A percentile compares a stretch with the other conserved stretches of the same genome.
Conservation (phyloP, 2,888 invertebrate genomes). For the Pseudococcus jackbeardsleyi region DNA sequence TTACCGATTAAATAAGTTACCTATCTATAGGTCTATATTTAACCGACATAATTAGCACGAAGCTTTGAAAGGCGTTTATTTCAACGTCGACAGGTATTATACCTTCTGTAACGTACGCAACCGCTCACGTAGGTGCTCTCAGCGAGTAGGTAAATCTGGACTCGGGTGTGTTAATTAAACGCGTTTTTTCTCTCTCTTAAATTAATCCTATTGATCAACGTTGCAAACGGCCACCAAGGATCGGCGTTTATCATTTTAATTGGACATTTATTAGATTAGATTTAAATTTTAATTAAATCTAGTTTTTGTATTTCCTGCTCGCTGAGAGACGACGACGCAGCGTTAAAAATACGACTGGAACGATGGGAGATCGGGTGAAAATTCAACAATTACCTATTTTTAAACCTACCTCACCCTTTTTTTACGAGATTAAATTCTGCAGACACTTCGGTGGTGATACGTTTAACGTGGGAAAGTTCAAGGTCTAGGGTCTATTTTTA, state of each 20-base stretch:
- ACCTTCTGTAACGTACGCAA: not conserved
- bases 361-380: not conserved
- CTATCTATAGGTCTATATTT: not conserved
- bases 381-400: not conserved
- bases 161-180: not conserved
- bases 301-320: conserved; percentile 1
- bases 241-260: conserved; percentile 15
- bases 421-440: conserved; percentile 9
- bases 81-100: not conserved
- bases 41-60: not conserved
- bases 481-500: not conserved
- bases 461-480: not conserved
- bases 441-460: not conserved
- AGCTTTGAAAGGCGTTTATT: not conserved
- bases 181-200: not conserved
- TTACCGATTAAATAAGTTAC: not conserved
- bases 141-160: not conserved
- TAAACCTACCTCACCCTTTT: not conserved
- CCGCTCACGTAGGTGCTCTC: not conserved
- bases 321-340: not conserved
- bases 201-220: conserved; percentile 23
- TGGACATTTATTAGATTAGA: conserved; percentile 9
- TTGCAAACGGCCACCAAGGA: not conserved
- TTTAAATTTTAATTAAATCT: conserved; percentile 30
- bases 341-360: not conserved